Base-by-base conservation (phyloP, 1,140 invertebrate genomes). In the Euborellia annulipes region DNA sequence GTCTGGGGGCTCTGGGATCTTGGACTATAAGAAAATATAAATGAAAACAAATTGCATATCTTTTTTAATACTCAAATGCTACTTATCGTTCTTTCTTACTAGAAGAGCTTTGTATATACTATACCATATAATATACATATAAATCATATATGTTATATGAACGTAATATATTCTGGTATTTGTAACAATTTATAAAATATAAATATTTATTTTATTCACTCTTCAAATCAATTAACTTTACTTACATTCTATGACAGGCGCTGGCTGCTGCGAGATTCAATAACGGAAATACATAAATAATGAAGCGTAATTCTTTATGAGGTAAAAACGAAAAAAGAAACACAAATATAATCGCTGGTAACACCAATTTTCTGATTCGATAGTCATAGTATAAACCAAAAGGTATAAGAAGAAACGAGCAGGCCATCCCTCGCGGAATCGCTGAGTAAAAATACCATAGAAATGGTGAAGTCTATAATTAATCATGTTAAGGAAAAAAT, bases 401-500 rank as follows among this genome's bases (percentile, higher is more conserved):
- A 6, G 88, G 89, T 43, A 94, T 66, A 27, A 98, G 65, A 13
- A 90, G 57, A 18, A 88, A 58, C 36, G 89, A 90, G 3, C 79
- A 67, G 2, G 78, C 82, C 54, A 98, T 67, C 3, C 86, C 85
- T 48, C 93, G 68, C 1, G 95, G 95, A 19, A 99, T 62, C 1
- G 91, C 95, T 23, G 92, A 97, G 64, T 93, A 96, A 62, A 97
- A 96, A 63, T 99, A 99, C 96, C 96, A 99, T 8, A 90, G 61
- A 63, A 95, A 96, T 47, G 94, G 95, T 34, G 79, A 85, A 37
- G 87, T 94, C 87, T 93, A 63, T 50, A 38, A 48, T 42, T 32
- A 40, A 49, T 41, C 44, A 51, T 7, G 36, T 40, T 45, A 49
- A 53, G 19, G 19, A 51, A 46, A 43, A 48, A 38, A 37, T 54